phyloP scores from a whole-genome alignment of 2,113 vertebrate species.

The Zapornia atra region DNA sequence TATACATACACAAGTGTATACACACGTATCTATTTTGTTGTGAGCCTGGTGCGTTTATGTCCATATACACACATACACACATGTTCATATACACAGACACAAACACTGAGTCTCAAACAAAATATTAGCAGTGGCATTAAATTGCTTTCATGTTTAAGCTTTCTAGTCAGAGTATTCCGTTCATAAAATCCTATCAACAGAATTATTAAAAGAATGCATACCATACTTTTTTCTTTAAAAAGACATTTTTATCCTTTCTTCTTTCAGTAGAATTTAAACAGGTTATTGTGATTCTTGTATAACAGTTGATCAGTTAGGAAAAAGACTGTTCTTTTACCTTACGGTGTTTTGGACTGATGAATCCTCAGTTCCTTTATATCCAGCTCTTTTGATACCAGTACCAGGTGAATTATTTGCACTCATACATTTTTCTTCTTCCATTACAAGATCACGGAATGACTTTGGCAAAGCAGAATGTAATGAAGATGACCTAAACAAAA shows the following conservation, averaged over 20 bases:
- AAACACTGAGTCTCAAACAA: neutral
- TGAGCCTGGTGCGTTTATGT: neutral
- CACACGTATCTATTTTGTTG: neutral
- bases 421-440: slow-evolving; percentile 83
- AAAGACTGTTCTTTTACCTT: slow-evolving; percentile 49
- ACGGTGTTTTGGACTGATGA: slow-evolving; percentile 71
- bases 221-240: neutral
- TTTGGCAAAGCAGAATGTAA: slow-evolving; percentile 80
- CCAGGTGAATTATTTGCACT: slow-evolving; percentile 42
- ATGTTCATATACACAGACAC: rapidly evolving
- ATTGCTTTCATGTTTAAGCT: neutral
- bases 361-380: slow-evolving; percentile 79
- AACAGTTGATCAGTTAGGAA: neutral
- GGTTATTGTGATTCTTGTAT: neutral
- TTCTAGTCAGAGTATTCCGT: neutral
- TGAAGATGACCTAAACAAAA: slow-evolving; percentile 77
- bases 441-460: slow-evolving; percentile 86
- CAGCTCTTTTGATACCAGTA: slow-evolving; percentile 77
- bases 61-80: rapidly evolving
- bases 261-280: neutral
- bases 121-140: neutral
- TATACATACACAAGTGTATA: neutral
- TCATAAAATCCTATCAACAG: neutral
- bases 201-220: neutral
- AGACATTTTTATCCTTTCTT: neutral